Base-by-base conservation (phyloP, 2,888 invertebrate species). In the Drosophila merina region DNA sequence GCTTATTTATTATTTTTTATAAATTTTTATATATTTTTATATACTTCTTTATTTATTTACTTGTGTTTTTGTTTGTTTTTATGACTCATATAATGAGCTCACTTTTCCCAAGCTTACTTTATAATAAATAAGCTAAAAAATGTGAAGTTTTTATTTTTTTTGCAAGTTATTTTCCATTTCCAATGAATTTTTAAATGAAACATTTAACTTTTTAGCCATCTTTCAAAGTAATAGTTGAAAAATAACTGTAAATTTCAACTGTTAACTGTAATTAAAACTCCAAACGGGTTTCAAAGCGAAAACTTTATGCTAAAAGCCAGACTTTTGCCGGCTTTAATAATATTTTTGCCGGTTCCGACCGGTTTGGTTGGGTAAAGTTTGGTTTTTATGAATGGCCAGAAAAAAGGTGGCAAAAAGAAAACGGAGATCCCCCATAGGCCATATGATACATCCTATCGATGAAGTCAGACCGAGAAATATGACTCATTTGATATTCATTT, bases 381-480 rank as follows among this genome's bases (percentile, higher is more conserved):
- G 45, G 38, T 12, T 59, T 59, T 72, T 42, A 70, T 70, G 69
- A 70, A 70, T 70, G 69, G 49, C 60, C 25, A 25, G 36, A 25
- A 40, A 47, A 10, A 20, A 10, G 20, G 20, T 49, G 67, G 33
- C 20, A 50, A n/a, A n/a, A 30, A 36, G 12, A 4, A 42, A 66
- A 55, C 3, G 30, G 10, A 25, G n/a, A 36, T 36, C 47, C 67
- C 7, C 54, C 20, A 42, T 64, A 48, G 64, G 25, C 48, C 36
- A 49, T 14, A 66, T 20, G 40, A 20, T 20, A 20, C 20, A 20
- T 20, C 20, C 20, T 1, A 42, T 47, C 70, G 70, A 70, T 69
- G 69, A 69, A 70, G 71, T 69, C 69, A 69, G 14, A 30, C 28
- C 2, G 2, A 14, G 14, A 28, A 50, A 26, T n/a, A 25, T 69